Conservation (phyloP, 1,140 invertebrate species). For the Drosophila nikananu region DNA sequence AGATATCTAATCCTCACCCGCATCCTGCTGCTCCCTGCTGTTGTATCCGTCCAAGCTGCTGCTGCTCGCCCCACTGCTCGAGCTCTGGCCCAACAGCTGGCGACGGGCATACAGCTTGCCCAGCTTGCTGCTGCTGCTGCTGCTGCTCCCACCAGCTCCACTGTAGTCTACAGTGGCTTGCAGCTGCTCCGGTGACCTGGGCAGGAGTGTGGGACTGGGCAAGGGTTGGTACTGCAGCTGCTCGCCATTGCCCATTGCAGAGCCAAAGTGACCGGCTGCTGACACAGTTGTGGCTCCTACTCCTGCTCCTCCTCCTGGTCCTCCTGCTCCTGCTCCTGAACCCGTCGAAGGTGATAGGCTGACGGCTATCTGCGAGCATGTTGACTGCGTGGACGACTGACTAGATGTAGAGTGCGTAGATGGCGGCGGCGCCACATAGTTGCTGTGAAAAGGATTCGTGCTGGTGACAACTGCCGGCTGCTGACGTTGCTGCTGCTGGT, state of each 20-base stretch:
- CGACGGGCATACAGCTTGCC: slow-evolving; percentile 76
- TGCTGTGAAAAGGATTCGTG: slow-evolving; percentile 80
- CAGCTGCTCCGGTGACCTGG: slow-evolving; percentile 28
- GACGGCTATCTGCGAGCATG: slow-evolving; percentile 73
- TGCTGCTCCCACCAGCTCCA: neutral
- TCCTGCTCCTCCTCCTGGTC: neutral
- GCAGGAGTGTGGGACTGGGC: slow-evolving; percentile 42
- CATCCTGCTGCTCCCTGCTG: slow-evolving; percentile 51
- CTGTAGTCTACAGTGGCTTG: slow-evolving; percentile 9
- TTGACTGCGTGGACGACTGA: slow-evolving; percentile 83
- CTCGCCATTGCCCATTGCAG: slow-evolving; percentile 35
- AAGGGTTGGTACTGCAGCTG: slow-evolving; percentile 75
- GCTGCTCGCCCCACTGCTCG: slow-evolving; percentile 46
- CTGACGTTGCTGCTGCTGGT: slow-evolving; percentile 30
- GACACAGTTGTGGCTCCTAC: neutral
- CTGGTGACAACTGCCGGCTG: slow-evolving; percentile 35
- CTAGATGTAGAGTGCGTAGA: slow-evolving; percentile 83
- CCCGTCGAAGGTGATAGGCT: slow-evolving; percentile 19
- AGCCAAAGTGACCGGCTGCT: slow-evolving; percentile 66
- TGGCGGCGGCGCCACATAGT: slow-evolving; percentile 69
- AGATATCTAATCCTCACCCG: slow-evolving; percentile 48
- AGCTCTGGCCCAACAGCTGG: slow-evolving; percentile 62
- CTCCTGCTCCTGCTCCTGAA: neutral
- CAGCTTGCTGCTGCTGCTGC: slow-evolving; percentile 60
- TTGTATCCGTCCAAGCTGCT: slow-evolving; percentile 51